These are phyloP conservation scores for Poeciliopsis infans DNA, from an alignment of 2,797 vertebrate species.

Conservation along the genomic window DNA sequence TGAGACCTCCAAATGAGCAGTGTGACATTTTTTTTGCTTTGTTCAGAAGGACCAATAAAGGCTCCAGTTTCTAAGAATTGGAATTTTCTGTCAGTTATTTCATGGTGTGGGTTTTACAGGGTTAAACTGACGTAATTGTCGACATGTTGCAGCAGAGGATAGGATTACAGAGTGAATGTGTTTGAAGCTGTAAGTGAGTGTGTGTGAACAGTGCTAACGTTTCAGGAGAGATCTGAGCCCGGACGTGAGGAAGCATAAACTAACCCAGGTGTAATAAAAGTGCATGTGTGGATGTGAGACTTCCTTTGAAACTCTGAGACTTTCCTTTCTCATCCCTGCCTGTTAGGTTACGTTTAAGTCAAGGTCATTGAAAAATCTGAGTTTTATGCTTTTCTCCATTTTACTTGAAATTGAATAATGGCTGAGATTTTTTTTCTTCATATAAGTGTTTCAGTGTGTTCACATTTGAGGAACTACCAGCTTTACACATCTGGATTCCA, in stretches of 20 bases:
- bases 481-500: slow-evolving; percentile 66
- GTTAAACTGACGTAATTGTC: slow-evolving; percentile 38
- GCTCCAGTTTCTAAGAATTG: no score
- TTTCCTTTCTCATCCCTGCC: slow-evolving; percentile 11
- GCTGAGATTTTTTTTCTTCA: slow-evolving; percentile 13
- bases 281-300: slow-evolving; percentile 19
- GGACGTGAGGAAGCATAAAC: slow-evolving; percentile 56
- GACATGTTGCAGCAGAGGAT: slow-evolving; percentile 31
- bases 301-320: slow-evolving; percentile 10
- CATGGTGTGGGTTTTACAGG: no score
- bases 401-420: slow-evolving; percentile 49
- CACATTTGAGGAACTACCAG: slow-evolving; percentile 37
- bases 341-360: slow-evolving; percentile 33
- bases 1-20: no score
- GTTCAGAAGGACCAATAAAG: no score
- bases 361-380: slow-evolving; percentile 35
- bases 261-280: slow-evolving; percentile 66
- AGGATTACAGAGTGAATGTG: slow-evolving; percentile 45
- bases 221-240: slow-evolving; percentile 47
- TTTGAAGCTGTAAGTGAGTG: slow-evolving; percentile 22
- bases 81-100: no score
- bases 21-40: no score
- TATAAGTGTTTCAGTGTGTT: slow-evolving; percentile 45
- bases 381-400: slow-evolving; percentile 11
- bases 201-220: slow-evolving; percentile 47